These are phyloP conservation scores for Anadara kagoshimensis DNA, from an alignment of 1,140 invertebrate species.

Conservation along the genomic window DNA sequence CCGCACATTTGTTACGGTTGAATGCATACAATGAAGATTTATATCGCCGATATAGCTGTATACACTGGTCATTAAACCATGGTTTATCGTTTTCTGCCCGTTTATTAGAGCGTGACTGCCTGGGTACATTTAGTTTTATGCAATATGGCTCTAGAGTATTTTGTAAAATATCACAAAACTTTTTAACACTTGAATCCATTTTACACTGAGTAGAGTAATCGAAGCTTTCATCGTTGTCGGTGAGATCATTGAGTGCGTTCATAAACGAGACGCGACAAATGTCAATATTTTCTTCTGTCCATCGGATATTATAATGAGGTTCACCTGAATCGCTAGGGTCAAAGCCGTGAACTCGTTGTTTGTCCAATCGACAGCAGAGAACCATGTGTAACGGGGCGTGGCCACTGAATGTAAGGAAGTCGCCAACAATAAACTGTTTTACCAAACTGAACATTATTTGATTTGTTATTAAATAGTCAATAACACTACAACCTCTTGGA, in stretches of 20 bases:
- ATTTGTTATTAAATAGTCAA: conserved; percentile 24
- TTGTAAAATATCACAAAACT: conserved; percentile 1
- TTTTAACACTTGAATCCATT: conserved; percentile 3
- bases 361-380: not conserved
- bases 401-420: conserved; percentile 17
- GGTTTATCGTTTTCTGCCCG: not conserved
- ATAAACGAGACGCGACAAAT: not conserved
- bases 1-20: not conserved
- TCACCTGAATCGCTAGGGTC: not conserved
- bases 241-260: not conserved
- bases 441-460: not conserved
- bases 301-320: not conserved
- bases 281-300: conserved; percentile 1
- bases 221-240: not conserved
- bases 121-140: not conserved
- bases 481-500: conserved; percentile 18
- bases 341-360: not conserved
- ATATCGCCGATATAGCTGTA: not conserved
- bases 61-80: conserved; percentile 6
- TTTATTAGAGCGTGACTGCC: not conserved
- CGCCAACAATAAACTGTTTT: conserved; percentile 11
- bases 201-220: not conserved
- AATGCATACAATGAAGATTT: not conserved
- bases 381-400: conserved; percentile 20
- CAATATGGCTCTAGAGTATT: not conserved